Conservation (phyloP, 2,888 invertebrate genomes). For the Cerceris ruficornis region DNA sequence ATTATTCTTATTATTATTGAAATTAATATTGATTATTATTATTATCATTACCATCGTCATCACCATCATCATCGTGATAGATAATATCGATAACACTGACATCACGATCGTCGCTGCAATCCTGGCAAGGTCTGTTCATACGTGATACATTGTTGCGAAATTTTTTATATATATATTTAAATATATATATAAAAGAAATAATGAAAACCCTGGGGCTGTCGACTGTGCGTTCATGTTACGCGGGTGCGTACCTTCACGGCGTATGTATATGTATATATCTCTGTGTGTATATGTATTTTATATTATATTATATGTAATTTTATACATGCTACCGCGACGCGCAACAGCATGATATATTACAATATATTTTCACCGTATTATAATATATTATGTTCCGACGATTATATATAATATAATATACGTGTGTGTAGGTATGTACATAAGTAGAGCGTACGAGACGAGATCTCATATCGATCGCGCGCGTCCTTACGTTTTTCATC, state of each 20-base stretch:
- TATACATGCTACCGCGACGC: conserved; percentile 14
- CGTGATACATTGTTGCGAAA: conserved; percentile 67
- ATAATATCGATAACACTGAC: conserved; percentile 46
- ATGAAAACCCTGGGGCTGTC: neutral
- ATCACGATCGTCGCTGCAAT: conserved; percentile 12
- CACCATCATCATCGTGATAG: neutral
- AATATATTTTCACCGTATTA: conserved; percentile 29
- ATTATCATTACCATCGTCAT: conserved; percentile 52
- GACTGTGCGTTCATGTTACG: neutral
- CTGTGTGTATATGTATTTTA: conserved; percentile 27
- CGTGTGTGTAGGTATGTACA: conserved; percentile 44
- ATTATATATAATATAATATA: conserved; percentile 53
- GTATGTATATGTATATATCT: conserved; percentile 18
- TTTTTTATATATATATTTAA: conserved; percentile 48
- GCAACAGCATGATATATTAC: conserved; percentile 21
- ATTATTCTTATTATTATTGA: conserved; percentile 50
- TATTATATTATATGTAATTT: conserved; percentile 57
- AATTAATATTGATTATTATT: conserved; percentile 55
- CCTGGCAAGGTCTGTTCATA: conserved; percentile 11
- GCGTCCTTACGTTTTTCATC: conserved; percentile 32
- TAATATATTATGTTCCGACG: conserved; percentile 29
- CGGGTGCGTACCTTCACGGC: conserved; percentile 3
- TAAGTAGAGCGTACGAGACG: conserved; percentile 37
- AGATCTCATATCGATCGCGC: conserved; percentile 51
- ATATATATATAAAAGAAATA: neutral